Evolutionary conservation across 1,140 invertebrate species (phyloP), one percentile per base, ranked within the genome.

Genomic region (Neodiprion fabricii): DNA sequence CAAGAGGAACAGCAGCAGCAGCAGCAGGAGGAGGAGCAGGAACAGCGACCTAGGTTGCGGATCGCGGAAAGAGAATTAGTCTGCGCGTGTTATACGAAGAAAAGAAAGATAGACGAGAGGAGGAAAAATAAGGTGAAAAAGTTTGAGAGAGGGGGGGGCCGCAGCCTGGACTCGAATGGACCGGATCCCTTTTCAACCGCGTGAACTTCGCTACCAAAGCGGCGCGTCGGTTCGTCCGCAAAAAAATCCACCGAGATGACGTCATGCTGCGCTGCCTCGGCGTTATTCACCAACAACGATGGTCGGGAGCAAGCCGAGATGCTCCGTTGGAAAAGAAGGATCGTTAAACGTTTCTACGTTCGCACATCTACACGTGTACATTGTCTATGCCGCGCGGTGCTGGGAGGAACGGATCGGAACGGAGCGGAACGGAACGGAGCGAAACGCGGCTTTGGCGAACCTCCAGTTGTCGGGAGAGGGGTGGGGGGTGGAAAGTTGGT

Each of bases 221-320:
- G 28, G 2, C 28, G 28, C 28, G 28, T 40, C 28, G 28, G 5
- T 5, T 40, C 28, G 28, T 40, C 0, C 4, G 53, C 53, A 11
- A 61, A 61, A 53, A 14, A 61, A 3, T 61, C 3, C n/a, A 14
- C 53, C 9, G 53, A 12, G 53, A 61, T 61, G 53, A 61, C 53
- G 53, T 61, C 53, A 61, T 12, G 11, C 53, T 61, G 53, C 53
- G 75, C n/a, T 73, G 76, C 21, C 65, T 76, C 11, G 70, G 72
- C 14, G 77, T 76, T 75, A 79, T 79, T 73, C 74, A 79, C 76
- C 68, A 79, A 40, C 68, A 79, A 40, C 28, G 67, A 76, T 77
- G 72, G 79, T 74, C 75, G 72, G 21, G 17, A 9, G 14, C 71
- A 74, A 7, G 50, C 67, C 1, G 73, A 75, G 5, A 77, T 71